Evolutionary conservation across 2,888 invertebrate genomes (phyloP).

Genomic region (Alitta virens): DNA sequence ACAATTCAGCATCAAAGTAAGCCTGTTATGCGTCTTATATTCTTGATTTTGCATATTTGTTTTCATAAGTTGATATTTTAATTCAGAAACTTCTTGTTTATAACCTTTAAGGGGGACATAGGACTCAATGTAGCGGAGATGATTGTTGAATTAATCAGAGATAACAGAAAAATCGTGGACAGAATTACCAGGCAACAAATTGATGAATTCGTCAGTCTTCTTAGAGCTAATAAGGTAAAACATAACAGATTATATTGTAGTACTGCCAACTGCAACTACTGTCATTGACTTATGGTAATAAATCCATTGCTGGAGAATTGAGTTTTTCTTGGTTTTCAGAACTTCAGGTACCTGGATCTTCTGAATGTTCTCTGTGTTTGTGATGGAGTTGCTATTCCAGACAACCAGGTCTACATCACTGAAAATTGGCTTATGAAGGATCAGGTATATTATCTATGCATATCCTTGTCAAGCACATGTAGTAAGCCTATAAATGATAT

Average conservation of each 20-base stretch:
- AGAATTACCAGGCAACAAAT: conserved; percentile 54
- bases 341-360: conserved; percentile 53
- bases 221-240: conserved; percentile 51
- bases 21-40: neutral
- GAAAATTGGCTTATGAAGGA: conserved; percentile 52
- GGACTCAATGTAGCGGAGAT: conserved; percentile 56
- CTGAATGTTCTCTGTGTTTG: conserved; percentile 55
- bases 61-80: neutral
- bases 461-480: too few relatives aligned
- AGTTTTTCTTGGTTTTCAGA: conserved; percentile 38
- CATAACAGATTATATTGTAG: too few relatives aligned
- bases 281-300: too few relatives aligned
- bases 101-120: conserved; percentile 50
- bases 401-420: conserved; percentile 56
- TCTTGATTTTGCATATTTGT: neutral
- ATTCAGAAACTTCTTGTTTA: too few relatives aligned
- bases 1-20: conserved; percentile 36
- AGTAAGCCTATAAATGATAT: too few relatives aligned
- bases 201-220: conserved; percentile 49
- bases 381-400: conserved; percentile 55
- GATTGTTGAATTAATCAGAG: conserved; percentile 55
- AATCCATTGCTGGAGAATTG: too few relatives aligned
- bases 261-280: too few relatives aligned
- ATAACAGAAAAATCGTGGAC: conserved; percentile 56
- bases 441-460: conserved; percentile 45